These are phyloP conservation scores for Lethenteron camtschaticum DNA, from an alignment of 2,113 vertebrate genomes.

Conservation along the genomic window DNA sequence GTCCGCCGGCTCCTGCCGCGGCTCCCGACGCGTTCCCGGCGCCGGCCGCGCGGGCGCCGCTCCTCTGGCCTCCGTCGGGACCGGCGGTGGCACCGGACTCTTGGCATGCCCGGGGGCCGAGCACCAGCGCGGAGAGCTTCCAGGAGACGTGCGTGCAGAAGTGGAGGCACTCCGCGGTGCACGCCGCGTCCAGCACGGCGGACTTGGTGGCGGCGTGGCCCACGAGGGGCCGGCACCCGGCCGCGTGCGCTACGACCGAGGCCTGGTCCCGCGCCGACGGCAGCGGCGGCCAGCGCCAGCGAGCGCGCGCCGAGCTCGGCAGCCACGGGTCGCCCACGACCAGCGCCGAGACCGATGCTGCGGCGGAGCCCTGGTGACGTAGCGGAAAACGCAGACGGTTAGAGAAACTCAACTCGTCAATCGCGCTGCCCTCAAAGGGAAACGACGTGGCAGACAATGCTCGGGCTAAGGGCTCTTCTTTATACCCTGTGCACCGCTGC, in stretches of 20 bases:
- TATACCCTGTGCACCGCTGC: no score
- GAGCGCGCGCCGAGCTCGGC: constrained; percentile 68
- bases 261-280: constrained; percentile 76
- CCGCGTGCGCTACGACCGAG: constrained; percentile 55
- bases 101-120: constrained; percentile 27
- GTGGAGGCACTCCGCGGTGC: constrained; percentile 69
- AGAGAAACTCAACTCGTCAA: no score
- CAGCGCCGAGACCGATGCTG: constrained; percentile 28
- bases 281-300: constrained; percentile 93
- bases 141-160: constrained; percentile 86
- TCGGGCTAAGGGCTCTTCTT: no score
- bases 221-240: constrained; percentile 65
- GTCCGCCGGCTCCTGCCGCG: no score
- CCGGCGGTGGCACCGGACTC: no score
- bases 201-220: constrained; percentile 57
- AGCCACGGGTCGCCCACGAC: constrained; percentile 72
- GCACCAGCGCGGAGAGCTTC: constrained; percentile 66
- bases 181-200: constrained; percentile 62
- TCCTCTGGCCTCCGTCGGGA: no score
- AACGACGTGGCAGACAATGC: no score
- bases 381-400: no score
- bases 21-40: no score
- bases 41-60: no score
- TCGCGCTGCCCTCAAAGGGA: no score
- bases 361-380: no score